Evolutionary conservation across 2,113 vertebrate genomes (phyloP).

Genomic region (Heloderma charlesbogerti): DNA sequence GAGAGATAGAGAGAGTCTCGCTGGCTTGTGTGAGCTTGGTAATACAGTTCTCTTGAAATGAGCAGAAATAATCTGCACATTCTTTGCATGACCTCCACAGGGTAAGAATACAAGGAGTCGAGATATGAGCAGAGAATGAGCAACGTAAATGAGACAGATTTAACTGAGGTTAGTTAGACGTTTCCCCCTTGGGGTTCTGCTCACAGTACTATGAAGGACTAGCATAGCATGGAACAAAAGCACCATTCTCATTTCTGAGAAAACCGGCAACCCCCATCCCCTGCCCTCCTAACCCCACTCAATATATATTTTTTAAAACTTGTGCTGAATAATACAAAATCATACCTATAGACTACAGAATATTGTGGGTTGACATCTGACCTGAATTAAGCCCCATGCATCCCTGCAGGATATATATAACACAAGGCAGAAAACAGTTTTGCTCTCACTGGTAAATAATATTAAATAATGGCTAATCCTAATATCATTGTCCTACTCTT

Average conservation of each 20-base stretch:
- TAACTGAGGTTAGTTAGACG: not conserved
- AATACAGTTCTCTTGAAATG: not conserved
- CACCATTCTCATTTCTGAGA: not conserved
- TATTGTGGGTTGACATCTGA: conserved; percentile 1
- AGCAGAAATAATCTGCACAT: not conserved
- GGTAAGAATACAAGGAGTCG: not conserved
- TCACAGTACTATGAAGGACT: not conserved
- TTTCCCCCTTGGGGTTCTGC: not conserved
- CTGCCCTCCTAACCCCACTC: not conserved
- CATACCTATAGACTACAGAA: not conserved
- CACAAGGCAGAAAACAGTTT: not conserved
- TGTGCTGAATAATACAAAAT: conserved; percentile 18
- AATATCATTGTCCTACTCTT: not conserved
- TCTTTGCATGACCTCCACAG: not conserved
- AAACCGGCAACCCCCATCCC: not conserved
- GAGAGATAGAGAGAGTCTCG: not conserved
- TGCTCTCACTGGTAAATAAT: not conserved
- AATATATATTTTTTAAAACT: conserved; percentile 6
- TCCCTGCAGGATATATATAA: not conserved
- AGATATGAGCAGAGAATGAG: not conserved
- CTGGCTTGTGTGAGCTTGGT: not conserved
- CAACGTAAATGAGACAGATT: not conserved
- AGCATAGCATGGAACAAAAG: not conserved
- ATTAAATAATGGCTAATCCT: not conserved
- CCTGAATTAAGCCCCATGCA: not conserved